phyloP scores from a whole-genome alignment of 2,113 vertebrate species.

The Ictalurus furcatus region DNA sequence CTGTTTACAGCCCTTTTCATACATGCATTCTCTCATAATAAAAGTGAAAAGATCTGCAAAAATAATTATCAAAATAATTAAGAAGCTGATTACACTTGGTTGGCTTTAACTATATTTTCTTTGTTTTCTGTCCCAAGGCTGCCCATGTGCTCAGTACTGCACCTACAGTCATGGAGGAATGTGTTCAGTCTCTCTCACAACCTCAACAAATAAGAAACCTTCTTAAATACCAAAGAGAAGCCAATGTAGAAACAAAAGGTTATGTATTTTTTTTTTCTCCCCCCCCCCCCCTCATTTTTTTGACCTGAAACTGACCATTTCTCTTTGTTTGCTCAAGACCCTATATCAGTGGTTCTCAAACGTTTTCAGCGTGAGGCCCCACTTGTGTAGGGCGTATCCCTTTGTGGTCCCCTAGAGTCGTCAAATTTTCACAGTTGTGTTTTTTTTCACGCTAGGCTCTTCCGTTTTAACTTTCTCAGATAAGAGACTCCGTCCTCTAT shows the following conservation, averaged over 20 bases:
- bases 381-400: no score
- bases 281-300: no score
- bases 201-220: conserved; percentile 30
- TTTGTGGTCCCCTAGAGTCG: no score
- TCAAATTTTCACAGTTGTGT: no score
- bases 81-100: not conserved
- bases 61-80: not conserved
- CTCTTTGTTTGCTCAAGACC: not conserved
- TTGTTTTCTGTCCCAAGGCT: conserved; percentile 36
- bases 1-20: not conserved
- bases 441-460: no score
- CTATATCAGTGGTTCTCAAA: no score
- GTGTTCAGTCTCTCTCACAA: conserved; percentile 37
- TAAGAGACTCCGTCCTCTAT: no score
- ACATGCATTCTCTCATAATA: not conserved
- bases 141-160: conserved; percentile 44
- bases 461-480: no score
- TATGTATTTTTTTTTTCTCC: not conserved
- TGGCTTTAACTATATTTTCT: not conserved
- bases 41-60: not conserved
- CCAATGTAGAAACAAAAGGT: conserved; percentile 24
- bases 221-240: conserved; percentile 41
- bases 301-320: not conserved
- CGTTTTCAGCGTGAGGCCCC: no score
- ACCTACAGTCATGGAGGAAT: conserved; percentile 47